These are phyloP conservation scores for Shargacucullia verbasci DNA, from an alignment of 2,888 invertebrate species.

Conservation along the genomic window DNA sequence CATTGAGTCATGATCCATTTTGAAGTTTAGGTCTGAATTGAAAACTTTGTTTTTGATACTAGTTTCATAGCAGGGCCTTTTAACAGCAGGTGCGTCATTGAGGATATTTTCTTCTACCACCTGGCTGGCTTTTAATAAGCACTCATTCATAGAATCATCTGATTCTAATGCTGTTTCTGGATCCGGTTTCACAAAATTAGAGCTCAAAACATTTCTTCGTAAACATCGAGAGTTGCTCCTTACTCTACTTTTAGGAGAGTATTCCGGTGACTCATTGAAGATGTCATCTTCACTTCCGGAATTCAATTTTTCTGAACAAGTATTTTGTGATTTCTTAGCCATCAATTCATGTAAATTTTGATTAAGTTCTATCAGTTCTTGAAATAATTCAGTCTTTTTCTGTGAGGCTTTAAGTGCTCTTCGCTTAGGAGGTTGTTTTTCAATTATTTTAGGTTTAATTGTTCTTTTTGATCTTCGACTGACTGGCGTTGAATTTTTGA, in stretches of 20 bases:
- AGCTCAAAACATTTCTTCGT: constrained; percentile 82
- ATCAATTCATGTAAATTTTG: constrained; percentile 80
- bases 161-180: constrained; percentile 80
- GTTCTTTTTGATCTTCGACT: constrained; percentile 75
- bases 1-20: constrained; percentile 80
- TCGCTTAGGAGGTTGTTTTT: constrained; percentile 75
- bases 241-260: constrained; percentile 76
- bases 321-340: constrained; percentile 65
- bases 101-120: constrained; percentile 81
- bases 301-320: constrained; percentile 61
- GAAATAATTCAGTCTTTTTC: constrained; percentile 78
- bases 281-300: constrained; percentile 82
- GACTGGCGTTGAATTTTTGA: constrained; percentile 80
- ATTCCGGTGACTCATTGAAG: constrained; percentile 75
- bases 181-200: constrained; percentile 79
- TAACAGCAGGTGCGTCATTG: constrained; percentile 63
- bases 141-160: constrained; percentile 87
- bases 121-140: constrained; percentile 83
- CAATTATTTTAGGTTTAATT: constrained; percentile 69
- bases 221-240: constrained; percentile 73
- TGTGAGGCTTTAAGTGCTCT: constrained; percentile 69
- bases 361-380: constrained; percentile 83
- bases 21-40: constrained; percentile 62
- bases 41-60: constrained; percentile 49
- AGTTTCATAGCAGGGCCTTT: constrained; percentile 63